Evolutionary conservation across 2,113 vertebrate species (phyloP), one percentile per base, ranked within the genome.

Genomic region (Actenoides lindsayi): DNA sequence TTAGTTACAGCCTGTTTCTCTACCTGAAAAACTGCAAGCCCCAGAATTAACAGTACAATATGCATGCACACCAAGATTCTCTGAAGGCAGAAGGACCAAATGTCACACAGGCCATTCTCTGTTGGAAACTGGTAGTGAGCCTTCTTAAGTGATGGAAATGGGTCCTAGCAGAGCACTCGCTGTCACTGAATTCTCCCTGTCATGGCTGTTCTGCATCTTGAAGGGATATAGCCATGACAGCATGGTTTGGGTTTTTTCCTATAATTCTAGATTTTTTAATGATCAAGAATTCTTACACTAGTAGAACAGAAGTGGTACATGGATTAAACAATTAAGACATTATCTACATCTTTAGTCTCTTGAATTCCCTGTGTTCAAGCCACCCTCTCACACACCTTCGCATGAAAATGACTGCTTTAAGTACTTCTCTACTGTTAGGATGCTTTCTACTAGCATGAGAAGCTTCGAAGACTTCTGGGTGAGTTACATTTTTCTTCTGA

Each of bases 401-500:
- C 62, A 96, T 23, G 13, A n/a, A 16, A 54, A 48, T 28, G 31
- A 96, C 12, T 89, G 79, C n/a, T 80, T 31, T 59, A 84, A 93
- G 4, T 28, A 17, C 2, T 88, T 71, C 94, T 91, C 37, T 91
- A 5, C 8, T 18, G 42, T 16, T 90, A 33, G 21, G 62, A 46
- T 42, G 46, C 50, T 57, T 92, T 71, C 51, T 57, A 5, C 13
- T 8, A 6, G 13, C 16, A 25, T 2, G 5, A 67, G 96, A 96
- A 67, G 87, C 76, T 94, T 94, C 76, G 42, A 79, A 97, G 48
- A 95, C 76, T 68, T 97, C 95, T 41, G 93, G 48, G 46, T 71
- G 89, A 85, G 79, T 91, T 30, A 83, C 80, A 44, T 93, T 96
- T 91, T 96, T 94, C 93, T 96, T 92, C 46, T 16, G 27, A 51